Base-by-base conservation (phyloP, 2,888 invertebrate genomes). In the Lypha dubia region DNA sequence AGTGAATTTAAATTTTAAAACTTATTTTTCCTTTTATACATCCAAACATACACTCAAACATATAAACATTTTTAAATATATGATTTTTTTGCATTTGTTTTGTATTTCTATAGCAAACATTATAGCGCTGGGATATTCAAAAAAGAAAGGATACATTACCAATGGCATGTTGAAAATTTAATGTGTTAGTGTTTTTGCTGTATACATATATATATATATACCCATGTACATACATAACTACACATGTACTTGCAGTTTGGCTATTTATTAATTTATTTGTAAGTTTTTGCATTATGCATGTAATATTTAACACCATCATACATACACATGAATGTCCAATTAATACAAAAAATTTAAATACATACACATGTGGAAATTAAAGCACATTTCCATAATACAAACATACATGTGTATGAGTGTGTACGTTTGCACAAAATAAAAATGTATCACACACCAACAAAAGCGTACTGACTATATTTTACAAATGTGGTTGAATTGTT, bases 231-330 rank as follows among this genome's bases (percentile, higher is more conserved):
- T 28, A 28, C 28, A 28, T n/a, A n/a, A 28, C 2, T 28, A 5
- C 5, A 4, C 5, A 28, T 28, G 22, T 44, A 44, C 60, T 20
- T 58, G 62, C 38, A 76, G 51, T 76, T 53, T 65, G 60, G 17
- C 58, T 83, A 17, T 83, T 75, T 74, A 79, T 79, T 83, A 83
- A 79, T 83, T 79, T 83, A 79, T 75, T 60, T 76, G 51, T 44
- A 73, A 7, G 8, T 76, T 76, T 56, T 28, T 67, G 58, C 82
- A 76, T 77, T 60, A 77, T 51, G 60, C 65, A 80, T 80, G 73
- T 67, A 51, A 58, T 67, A 76, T 74, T 82, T 71, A 82, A 82
- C 82, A 67, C 76, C 76, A 82, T 76, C 65, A 71, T 35, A 22
- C 62, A 49, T 56, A 22, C 15, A 49, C 28, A 49, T 49, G n/a